Percentiles rank a stretch among this genome's conserved stretches.
Conservation (phyloP, 2,888 invertebrate species). For the Thecocarcelia acutangulata region DNA sequence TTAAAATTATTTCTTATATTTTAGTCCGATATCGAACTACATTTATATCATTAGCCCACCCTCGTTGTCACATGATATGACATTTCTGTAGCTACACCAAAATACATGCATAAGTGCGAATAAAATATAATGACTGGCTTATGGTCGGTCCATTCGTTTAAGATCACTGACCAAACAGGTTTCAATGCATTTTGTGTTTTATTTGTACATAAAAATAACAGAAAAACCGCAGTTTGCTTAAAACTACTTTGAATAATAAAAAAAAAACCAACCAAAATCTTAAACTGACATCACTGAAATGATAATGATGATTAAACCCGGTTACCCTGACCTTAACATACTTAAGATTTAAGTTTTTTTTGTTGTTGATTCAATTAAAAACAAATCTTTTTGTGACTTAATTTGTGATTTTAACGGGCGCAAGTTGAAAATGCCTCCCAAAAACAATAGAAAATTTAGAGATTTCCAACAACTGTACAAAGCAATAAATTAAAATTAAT, state of each 20-base stretch:
- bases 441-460: too few species aligned
- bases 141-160: constrained; percentile 62
- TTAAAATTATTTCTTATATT: too few species aligned
- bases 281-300: constrained; percentile 41
- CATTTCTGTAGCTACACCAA: constrained; percentile 13
- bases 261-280: constrained; percentile 6
- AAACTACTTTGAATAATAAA: constrained; percentile 16
- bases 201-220: not conserved
- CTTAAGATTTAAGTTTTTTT: constrained; percentile 17
- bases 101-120: constrained; percentile 26
- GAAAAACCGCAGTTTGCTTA: constrained; percentile 12
- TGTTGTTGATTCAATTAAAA: too few species aligned
- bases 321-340: constrained; percentile 70
- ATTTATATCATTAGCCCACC: not conserved
- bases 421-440: too few species aligned
- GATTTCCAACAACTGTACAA: too few species aligned
- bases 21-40: too few species aligned
- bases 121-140: constrained; percentile 53
- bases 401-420: too few species aligned
- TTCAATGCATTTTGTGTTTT: constrained; percentile 58
- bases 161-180: constrained; percentile 67
- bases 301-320: constrained; percentile 46
- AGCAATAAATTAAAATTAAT: too few species aligned
- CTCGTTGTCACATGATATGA: constrained; percentile 21
- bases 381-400: too few species aligned